A percentile compares a stretch with the other conserved stretches of the same genome.
These are phyloP conservation scores for Ctenochaetus hawaiiensis DNA, from an alignment of 2,797 vertebrate genomes.

Conservation along the genomic window DNA sequence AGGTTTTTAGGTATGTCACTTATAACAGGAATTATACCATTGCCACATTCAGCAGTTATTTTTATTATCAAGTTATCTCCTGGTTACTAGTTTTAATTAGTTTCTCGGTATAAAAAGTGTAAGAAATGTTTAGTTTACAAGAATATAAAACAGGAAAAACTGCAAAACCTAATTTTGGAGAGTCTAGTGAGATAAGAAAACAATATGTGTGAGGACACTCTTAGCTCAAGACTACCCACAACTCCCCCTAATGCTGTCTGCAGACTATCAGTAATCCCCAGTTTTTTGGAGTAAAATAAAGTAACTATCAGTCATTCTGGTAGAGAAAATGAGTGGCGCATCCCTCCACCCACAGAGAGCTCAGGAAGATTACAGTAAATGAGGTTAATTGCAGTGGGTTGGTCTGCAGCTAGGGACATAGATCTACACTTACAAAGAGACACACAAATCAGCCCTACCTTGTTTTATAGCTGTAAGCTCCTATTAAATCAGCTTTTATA, in stretches of 20 bases:
- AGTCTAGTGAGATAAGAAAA: neutral
- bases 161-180: neutral
- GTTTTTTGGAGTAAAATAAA: slow-evolving; percentile 11
- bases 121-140: neutral
- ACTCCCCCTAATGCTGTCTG: neutral
- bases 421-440: slow-evolving; percentile 39
- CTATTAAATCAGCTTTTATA: slow-evolving; percentile 50
- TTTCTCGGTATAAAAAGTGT: neutral
- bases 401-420: slow-evolving; percentile 53
- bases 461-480: slow-evolving; percentile 50
- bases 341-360: slow-evolving; percentile 39
- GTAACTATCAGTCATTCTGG: slow-evolving; percentile 3
- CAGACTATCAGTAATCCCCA: slow-evolving; percentile 23
- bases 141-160: neutral
- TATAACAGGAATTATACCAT: neutral
- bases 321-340: slow-evolving; percentile 20
- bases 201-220: neutral
- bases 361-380: slow-evolving; percentile 66
- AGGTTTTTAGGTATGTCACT: neutral
- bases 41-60: neutral
- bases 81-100: neutral
- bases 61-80: neutral
- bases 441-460: slow-evolving; percentile 51
- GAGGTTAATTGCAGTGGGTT: slow-evolving; percentile 78
- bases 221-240: neutral